These are phyloP conservation scores for Acanthaster planci DNA, from an alignment of 35 echinoderm and acorn worm genomes.

Conservation along the genomic window DNA sequence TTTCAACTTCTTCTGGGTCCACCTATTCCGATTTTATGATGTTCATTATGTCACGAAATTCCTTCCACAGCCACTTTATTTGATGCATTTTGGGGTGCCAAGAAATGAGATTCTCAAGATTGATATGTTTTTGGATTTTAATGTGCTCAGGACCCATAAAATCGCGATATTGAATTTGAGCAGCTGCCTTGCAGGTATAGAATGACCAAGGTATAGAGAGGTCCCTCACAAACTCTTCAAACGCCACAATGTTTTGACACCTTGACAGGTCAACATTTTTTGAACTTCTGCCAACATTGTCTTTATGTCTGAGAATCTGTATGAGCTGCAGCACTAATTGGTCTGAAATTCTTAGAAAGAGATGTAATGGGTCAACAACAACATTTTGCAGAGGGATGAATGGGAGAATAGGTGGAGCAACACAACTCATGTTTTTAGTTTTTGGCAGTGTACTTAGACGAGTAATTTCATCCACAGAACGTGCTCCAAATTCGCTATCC, in stretches of 20 bases:
- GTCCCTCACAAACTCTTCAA: neutral
- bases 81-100: neutral
- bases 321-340: conserved; percentile 11
- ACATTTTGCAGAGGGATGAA: conserved; percentile 39
- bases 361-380: conserved; percentile 32
- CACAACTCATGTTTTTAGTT: conserved; percentile 5
- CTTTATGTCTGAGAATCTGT: conserved; percentile 14
- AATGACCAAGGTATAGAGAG: neutral
- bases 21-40: neutral
- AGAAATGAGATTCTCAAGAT: neutral
- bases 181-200: neutral
- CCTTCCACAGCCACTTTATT: conserved; percentile 1
- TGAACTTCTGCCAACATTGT: conserved; percentile 15
- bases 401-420: conserved; percentile 13
- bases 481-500: neutral
- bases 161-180: neutral
- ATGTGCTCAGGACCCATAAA: conserved; percentile 6
- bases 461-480: conserved; percentile 17
- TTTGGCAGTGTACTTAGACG: neutral
- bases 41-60: neutral
- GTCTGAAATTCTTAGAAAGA: conserved; percentile 31
- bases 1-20: neutral
- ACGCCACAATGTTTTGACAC: conserved; percentile 9
- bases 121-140: too few relatives aligned
- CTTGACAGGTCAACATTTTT: neutral